phyloP scores from a whole-genome alignment of 2,797 vertebrate species.

The Cuniculus paca region DNA sequence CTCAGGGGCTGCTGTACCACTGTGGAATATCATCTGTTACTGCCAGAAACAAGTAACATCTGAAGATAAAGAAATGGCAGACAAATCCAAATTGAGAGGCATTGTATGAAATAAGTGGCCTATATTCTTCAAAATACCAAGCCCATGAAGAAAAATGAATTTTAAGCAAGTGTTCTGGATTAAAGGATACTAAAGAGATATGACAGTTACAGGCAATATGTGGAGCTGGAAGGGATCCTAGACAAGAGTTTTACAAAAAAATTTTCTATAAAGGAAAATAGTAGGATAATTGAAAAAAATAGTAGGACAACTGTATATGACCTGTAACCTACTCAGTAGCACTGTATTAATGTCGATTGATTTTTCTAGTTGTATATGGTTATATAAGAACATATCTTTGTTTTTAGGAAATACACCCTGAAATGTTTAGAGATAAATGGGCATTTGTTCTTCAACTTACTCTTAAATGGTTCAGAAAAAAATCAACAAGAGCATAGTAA shows the following conservation, averaged over 20 bases:
- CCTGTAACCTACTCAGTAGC: not conserved
- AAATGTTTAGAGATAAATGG: not conserved
- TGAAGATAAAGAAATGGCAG: constrained; percentile 22
- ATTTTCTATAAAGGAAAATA: constrained; percentile 1
- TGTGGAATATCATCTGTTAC: not conserved
- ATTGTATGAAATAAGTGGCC: constrained; percentile 2
- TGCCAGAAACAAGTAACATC: not conserved
- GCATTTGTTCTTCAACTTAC: constrained; percentile 10
- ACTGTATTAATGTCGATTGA: not conserved
- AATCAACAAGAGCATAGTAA: constrained; percentile 26
- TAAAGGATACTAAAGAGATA: not conserved
- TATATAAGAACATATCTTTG: not conserved
- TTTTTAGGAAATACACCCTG: constrained; percentile 6
- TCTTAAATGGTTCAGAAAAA: constrained; percentile 27
- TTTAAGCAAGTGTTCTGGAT: constrained; percentile 13
- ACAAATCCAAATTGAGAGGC: not conserved
- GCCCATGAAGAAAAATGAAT: not conserved
- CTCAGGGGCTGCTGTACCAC: not conserved
- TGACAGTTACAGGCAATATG: not conserved
- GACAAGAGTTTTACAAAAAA: not conserved
- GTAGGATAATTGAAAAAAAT: not conserved
- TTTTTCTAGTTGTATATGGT: not conserved
- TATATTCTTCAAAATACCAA: constrained; percentile 39
- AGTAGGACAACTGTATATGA: not conserved
- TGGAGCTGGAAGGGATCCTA: constrained; percentile 3